Percentiles rank a stretch among this genome's conserved stretches.
Conservation (phyloP, 2,797 vertebrate species). For the Syngnathus rostellatus region DNA sequence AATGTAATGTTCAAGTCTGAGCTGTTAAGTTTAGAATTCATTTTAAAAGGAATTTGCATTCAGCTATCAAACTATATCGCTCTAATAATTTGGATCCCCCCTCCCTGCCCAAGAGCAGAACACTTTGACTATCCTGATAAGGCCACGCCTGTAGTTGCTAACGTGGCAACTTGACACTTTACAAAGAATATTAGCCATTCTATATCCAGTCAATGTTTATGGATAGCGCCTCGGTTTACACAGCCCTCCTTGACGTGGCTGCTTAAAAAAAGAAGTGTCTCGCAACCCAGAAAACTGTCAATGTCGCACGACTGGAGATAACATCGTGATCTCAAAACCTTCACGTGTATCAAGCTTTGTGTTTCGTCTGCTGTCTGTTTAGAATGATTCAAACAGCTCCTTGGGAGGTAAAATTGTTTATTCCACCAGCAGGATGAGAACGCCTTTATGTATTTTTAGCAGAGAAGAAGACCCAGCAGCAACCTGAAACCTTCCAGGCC, state of each 20-base stretch:
- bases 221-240: slow-evolving; percentile 53
- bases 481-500: slow-evolving; percentile 26
- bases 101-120: not conserved
- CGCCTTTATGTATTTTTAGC: slow-evolving; percentile 64
- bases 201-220: slow-evolving; percentile 58
- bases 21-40: slow-evolving; percentile 44
- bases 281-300: slow-evolving; percentile 46
- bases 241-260: slow-evolving; percentile 52
- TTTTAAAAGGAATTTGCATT: not conserved
- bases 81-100: not conserved
- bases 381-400: slow-evolving; percentile 8
- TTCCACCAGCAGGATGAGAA: slow-evolving; percentile 23
- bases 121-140: slow-evolving; percentile 10
- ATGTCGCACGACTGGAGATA: slow-evolving; percentile 52
- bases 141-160: slow-evolving; percentile 3
- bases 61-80: not conserved
- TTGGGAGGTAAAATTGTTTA: slow-evolving; percentile 6
- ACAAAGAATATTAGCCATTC: slow-evolving; percentile 31
- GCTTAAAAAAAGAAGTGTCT: slow-evolving; percentile 46
- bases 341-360: not conserved
- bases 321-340: slow-evolving; percentile 20
- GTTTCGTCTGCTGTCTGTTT: slow-evolving; percentile 3
- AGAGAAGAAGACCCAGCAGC: slow-evolving; percentile 44
- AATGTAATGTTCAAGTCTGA: not conserved
- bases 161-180: slow-evolving; percentile 5